Conservation (phyloP, 2,113 vertebrate genomes). For the Vombatus ursinus region DNA sequence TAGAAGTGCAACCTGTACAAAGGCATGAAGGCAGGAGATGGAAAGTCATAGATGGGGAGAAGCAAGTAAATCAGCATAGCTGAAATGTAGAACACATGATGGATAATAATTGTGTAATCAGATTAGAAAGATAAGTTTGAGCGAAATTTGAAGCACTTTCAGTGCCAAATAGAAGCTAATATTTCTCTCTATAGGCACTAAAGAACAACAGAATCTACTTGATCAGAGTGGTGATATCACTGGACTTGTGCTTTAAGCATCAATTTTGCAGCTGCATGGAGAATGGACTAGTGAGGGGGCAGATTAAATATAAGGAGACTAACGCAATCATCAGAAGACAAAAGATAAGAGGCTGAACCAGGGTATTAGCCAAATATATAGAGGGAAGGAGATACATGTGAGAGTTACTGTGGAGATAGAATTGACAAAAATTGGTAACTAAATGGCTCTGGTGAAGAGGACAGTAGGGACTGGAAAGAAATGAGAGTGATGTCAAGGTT, state of each 20-base stretch:
- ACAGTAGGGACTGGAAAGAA: too few relatives aligned
- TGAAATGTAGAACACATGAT: background rate
- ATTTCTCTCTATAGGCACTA: background rate
- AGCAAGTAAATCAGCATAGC: background rate
- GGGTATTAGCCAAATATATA: too few relatives aligned
- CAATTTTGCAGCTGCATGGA: background rate
- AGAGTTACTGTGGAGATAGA: too few relatives aligned
- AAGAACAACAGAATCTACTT: background rate
- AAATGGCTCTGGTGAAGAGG: too few relatives aligned
- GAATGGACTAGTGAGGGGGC: background rate
- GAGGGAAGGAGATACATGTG: too few relatives aligned
- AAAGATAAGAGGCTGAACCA: background rate
- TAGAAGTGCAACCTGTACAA: background rate
- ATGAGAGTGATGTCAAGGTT: too few relatives aligned
- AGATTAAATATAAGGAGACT: background rate
- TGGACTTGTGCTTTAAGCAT: background rate
- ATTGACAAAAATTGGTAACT: too few relatives aligned
- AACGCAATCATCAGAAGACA: background rate
- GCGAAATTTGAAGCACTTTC: background rate
- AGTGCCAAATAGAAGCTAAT: background rate
- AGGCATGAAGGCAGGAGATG: background rate
- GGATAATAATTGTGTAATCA: background rate
- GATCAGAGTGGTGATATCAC: background rate
- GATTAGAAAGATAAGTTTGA: background rate
- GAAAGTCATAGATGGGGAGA: background rate